phyloP scores from a whole-genome alignment of 35 echinoderm and acorn worm genomes.

The Amphiura filiformis region DNA sequence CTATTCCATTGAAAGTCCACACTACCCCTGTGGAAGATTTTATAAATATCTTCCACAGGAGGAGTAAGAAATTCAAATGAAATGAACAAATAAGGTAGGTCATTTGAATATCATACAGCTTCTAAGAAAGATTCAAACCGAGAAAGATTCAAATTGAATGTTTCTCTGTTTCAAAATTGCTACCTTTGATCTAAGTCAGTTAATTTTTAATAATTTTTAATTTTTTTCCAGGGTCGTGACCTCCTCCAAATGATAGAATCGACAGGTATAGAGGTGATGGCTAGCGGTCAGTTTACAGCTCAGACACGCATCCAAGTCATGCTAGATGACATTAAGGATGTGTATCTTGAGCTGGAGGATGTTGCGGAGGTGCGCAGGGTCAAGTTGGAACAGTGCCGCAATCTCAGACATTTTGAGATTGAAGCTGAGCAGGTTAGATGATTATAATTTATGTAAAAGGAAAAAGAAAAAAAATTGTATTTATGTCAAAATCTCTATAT shows the following conservation, averaged over 20 bases:
- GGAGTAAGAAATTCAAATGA: too few species aligned
- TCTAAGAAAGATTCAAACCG: too few species aligned
- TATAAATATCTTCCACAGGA: too few species aligned
- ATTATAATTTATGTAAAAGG: too few species aligned
- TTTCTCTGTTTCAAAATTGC: too few species aligned
- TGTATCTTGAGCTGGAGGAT: constrained; percentile 82
- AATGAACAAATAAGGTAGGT: too few species aligned
- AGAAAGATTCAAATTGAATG: too few species aligned
- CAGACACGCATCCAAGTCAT: constrained; percentile 81
- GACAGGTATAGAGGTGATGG: constrained; percentile 52
- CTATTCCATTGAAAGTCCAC: too few species aligned
- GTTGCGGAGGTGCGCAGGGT: constrained; percentile 61
- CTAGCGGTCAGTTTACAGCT: constrained; percentile 55
- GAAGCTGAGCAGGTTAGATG: constrained; percentile 95
- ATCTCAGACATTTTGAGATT: constrained; percentile 86
- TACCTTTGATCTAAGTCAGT: too few species aligned
- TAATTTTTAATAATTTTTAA: too few species aligned
- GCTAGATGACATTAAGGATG: constrained; percentile 88
- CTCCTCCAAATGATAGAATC: constrained; percentile 74
- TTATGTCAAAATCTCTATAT: background rate
- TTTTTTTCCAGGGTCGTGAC: constrained; percentile 79
- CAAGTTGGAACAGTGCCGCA: constrained; percentile 81
- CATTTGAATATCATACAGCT: too few species aligned
- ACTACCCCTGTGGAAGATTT: too few species aligned
- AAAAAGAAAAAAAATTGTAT: background rate